phyloP scores from a whole-genome alignment of 2,113 vertebrate species.

The Hipposideros armiger region DNA sequence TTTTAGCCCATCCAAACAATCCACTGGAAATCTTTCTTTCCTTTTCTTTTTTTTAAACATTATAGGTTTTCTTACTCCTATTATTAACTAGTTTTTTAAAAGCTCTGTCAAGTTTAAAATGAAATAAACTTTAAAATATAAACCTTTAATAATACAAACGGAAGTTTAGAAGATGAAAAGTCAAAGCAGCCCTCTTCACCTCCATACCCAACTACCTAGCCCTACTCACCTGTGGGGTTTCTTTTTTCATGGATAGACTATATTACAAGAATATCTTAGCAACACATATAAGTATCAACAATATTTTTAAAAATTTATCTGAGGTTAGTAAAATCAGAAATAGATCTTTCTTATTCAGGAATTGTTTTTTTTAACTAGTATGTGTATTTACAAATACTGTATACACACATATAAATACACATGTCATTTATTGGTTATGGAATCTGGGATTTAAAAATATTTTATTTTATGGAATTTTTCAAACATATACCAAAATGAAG shows the following conservation, averaged over 20 bases:
- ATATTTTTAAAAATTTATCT: not conserved
- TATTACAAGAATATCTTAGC: not conserved
- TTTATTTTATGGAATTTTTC: not conserved
- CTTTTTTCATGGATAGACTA: not conserved
- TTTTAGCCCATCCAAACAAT: not conserved
- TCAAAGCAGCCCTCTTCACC: not conserved
- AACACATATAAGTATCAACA: not conserved
- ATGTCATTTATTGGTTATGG: not conserved
- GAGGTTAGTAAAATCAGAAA: slow-evolving; percentile 13
- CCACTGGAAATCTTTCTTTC: not conserved
- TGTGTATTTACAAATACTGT: not conserved
- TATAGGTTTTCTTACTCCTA: not conserved
- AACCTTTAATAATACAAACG: not conserved
- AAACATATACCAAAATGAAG: not conserved
- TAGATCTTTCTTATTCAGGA: not conserved
- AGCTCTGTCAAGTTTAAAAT: not conserved
- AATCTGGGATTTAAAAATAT: not conserved
- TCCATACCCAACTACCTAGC: not conserved
- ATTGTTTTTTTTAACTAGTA: not conserved
- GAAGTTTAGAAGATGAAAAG: not conserved
- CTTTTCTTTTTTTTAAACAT: not conserved
- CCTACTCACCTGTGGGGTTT: not conserved
- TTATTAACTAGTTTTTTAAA: not conserved
- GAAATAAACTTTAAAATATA: not conserved
- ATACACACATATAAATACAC: not conserved